Base-by-base conservation (phyloP, 1,140 invertebrate species). In the Anoplophora glabripennis region DNA sequence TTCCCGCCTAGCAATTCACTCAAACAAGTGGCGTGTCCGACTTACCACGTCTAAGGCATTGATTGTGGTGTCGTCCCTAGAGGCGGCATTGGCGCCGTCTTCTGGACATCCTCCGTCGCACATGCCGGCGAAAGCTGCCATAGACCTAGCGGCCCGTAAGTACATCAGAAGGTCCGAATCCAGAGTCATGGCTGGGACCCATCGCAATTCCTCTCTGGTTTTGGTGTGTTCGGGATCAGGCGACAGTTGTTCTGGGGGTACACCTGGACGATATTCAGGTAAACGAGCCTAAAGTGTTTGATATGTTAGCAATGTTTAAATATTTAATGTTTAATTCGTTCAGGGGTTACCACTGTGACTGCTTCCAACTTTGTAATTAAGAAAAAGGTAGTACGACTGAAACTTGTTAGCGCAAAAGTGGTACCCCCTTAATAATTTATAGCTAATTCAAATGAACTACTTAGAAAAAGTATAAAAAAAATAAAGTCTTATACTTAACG, bases 141-240 rank as follows among this genome's bases (percentile, higher is more conserved):
- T 93, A 41, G 90, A 97, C 65, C 96, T 85, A 54, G 95, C 96
- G 65, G 95, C 96, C 72, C 94, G 84, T 69, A 98, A 85, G 80
- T 96, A 99, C 93, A 98, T 97, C 72, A 97, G 85, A 70, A 99
- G 86, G 81, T 98, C 95, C 66, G 90, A 87, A 80, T 98, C 95
- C 70, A 90, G 83, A 55, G 93, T 87, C 80, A 92, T 88, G 65
- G 89, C 88, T 56, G 94, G 94, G 73, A 91, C 82, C 96, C 95
- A 98, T 79, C 90, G 84, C 76, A 94, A 79, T 78, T 96, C 93
- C 77, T 98, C 95, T 72, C 89, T 81, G 57, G 83, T 85, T 75
- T 84, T 86, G 67, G 82, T 82, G 75, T 81, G 83, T 76, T 89
- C 90, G 71, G 84, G 85, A 80, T 92, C 89, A 55, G 88, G 83